Evolutionary conservation across 2,113 vertebrate genomes (phyloP).

Genomic region (Tylochromis polylepis): DNA sequence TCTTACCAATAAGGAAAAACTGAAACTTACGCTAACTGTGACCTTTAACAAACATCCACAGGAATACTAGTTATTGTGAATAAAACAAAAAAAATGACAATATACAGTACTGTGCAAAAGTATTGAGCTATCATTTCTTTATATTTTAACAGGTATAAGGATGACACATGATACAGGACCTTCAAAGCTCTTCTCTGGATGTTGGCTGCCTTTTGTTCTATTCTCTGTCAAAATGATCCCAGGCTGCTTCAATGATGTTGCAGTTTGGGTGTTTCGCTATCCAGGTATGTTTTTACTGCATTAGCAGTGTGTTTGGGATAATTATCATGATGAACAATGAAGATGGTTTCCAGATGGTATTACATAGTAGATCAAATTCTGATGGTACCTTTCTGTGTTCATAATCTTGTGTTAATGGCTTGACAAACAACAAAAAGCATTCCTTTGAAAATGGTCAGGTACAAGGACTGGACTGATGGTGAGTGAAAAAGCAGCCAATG

Average conservation of each 20-base stretch:
- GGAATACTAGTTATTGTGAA: neutral
- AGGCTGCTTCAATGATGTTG: neutral
- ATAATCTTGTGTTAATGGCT: neutral
- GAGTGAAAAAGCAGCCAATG: neutral
- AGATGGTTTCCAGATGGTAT: neutral
- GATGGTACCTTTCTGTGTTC: fast-evolving
- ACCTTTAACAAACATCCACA: neutral
- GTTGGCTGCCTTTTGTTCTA: fast-evolving
- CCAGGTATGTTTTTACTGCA: neutral
- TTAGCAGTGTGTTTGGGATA: neutral
- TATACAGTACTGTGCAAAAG: neutral
- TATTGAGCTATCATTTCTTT: neutral
- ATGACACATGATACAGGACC: neutral
- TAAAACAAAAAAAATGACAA: neutral
- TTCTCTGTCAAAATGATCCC: neutral
- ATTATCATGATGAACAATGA: neutral
- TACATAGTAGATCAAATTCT: neutral
- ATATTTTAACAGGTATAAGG: neutral
- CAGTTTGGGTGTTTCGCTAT: neutral
- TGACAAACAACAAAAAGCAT: too few relatives aligned
- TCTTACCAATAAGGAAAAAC: neutral
- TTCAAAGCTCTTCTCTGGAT: neutral
- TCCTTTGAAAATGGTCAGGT: neutral
- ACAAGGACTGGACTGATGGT: neutral
- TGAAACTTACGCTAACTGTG: neutral